Evolutionary conservation across 2,113 vertebrate genomes (phyloP).

Genomic region (Ptilonorhynchus violaceus): DNA sequence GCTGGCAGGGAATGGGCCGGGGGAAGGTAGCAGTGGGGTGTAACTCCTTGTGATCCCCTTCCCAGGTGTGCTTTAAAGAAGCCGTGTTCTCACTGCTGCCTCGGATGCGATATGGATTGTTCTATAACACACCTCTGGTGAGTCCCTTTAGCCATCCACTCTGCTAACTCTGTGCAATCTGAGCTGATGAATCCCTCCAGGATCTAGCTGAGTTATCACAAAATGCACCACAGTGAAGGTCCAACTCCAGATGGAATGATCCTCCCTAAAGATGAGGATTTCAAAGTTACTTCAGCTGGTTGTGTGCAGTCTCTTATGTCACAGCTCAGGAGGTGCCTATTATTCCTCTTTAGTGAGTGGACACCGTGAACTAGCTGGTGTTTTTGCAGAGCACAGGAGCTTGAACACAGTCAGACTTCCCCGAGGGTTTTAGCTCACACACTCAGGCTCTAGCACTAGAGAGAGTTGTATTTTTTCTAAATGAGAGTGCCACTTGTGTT

Average conservation of each 20-base stretch:
- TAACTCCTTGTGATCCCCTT: constrained; percentile 10
- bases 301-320: background rate
- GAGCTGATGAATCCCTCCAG: background rate
- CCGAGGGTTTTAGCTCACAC: background rate
- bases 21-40: background rate
- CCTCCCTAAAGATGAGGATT: background rate
- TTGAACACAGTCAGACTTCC: background rate
- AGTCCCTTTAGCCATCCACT: constrained; percentile 24
- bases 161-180: background rate
- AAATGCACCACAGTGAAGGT: background rate
- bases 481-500: background rate
- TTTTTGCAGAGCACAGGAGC: background rate
- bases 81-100: constrained; percentile 91
- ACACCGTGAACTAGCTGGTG: background rate
- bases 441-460: background rate
- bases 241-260: background rate
- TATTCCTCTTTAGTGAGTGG: background rate
- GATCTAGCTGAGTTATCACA: too few relatives aligned
- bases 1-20: background rate
- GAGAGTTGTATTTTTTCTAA: background rate
- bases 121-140: constrained; percentile 97
- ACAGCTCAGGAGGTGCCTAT: background rate
- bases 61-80: constrained; percentile 93
- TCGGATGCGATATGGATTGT: constrained; percentile 94
- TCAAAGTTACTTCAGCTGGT: background rate